Evolutionary conservation across 2,888 invertebrate genomes (phyloP).

Genomic region (Neuroscelio doddi): DNA sequence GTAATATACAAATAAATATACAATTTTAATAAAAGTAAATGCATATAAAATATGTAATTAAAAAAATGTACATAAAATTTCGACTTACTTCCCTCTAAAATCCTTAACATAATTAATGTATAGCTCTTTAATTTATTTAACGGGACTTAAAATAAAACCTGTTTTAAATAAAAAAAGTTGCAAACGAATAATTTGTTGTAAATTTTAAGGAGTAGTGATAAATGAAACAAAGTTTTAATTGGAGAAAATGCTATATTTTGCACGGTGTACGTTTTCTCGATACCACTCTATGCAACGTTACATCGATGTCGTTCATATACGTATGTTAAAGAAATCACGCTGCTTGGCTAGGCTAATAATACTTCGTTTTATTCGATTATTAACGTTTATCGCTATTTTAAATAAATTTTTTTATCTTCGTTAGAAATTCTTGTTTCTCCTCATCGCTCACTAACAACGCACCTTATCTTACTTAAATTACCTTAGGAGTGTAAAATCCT

Average conservation of each 20-base stretch:
- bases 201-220: not conserved
- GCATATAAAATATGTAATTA: no score
- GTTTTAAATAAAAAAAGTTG: no score
- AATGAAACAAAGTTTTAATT: slow-evolving; percentile 8
- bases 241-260: slow-evolving; percentile 47
- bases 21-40: no score
- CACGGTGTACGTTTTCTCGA: slow-evolving; percentile 34
- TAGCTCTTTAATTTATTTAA: no score
- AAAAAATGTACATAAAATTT: no score
- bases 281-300: slow-evolving; percentile 43
- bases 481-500: slow-evolving; percentile 26
- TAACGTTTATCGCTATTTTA: slow-evolving; percentile 34
- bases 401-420: slow-evolving; percentile 13
- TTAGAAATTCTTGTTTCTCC: not conserved
- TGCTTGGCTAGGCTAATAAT: slow-evolving; percentile 61
- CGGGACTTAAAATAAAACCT: no score
- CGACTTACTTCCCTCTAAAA: no score
- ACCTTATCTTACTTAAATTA: slow-evolving; percentile 32
- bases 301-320: slow-evolving; percentile 53
- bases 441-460: slow-evolving; percentile 23
- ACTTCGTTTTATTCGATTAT: slow-evolving; percentile 55
- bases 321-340: slow-evolving; percentile 63
- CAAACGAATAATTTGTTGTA: no score
- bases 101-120: no score
- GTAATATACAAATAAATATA: no score